A percentile compares a stretch with the other conserved stretches of the same genome.
phyloP scores from a whole-genome alignment of 2,797 vertebrate genomes.

The Anabas testudineus region DNA sequence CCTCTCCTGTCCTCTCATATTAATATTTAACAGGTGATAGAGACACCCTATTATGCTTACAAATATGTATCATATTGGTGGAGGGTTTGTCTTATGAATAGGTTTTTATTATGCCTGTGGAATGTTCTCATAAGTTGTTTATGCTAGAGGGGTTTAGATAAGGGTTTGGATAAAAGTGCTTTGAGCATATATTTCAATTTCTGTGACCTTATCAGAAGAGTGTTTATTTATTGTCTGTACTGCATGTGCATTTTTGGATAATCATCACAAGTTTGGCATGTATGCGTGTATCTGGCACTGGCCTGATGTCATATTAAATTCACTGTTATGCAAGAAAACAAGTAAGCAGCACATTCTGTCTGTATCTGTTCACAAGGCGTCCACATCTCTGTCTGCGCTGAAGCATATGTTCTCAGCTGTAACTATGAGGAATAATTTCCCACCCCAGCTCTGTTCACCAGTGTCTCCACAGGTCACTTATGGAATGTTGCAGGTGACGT shows the following conservation, averaged over 20 bases:
- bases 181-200: constrained; percentile 46
- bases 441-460: constrained; percentile 9
- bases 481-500: not conserved
- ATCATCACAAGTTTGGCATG: constrained; percentile 44
- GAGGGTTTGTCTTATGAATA: not conserved
- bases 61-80: not conserved
- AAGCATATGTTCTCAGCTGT: constrained; percentile 33
- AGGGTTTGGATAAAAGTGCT: constrained; percentile 34
- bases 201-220: constrained; percentile 45
- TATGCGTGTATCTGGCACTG: constrained; percentile 35
- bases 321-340: constrained; percentile 73
- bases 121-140: constrained; percentile 45
- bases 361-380: constrained; percentile 49
- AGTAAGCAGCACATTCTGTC: constrained; percentile 71
- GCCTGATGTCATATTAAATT: constrained; percentile 73
- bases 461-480: constrained; percentile 10
- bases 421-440: constrained; percentile 36
- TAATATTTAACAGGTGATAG: not conserved
- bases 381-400: constrained; percentile 46
- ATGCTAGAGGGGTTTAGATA: constrained; percentile 30
- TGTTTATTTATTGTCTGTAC: constrained; percentile 67
- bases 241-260: constrained; percentile 54
- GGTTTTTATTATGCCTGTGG: constrained; percentile 20
- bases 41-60: not conserved
- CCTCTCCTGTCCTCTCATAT: not conserved